A percentile compares a stretch with the other conserved stretches of the same genome.
These are phyloP conservation scores for Larimichthys polyactis DNA, from an alignment of 2,113 vertebrate species.

Conservation along the genomic window DNA sequence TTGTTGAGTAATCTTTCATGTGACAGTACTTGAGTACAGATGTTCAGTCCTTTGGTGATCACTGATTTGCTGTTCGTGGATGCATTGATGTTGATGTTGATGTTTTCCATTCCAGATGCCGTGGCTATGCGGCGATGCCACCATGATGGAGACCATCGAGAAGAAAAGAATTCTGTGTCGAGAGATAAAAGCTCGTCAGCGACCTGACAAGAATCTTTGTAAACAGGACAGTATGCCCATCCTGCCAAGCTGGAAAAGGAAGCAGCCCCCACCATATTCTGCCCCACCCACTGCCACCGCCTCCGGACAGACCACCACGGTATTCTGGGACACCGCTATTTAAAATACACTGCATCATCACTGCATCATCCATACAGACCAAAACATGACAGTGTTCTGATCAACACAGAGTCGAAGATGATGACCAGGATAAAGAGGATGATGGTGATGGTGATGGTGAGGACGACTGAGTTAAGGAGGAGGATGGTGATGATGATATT, in stretches of 20 bases:
- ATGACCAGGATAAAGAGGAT: no score
- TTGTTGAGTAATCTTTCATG: no score
- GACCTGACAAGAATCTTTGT: conserved; percentile 93
- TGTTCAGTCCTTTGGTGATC: background rate
- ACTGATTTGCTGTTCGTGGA: no score
- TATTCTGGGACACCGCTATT: conserved; percentile 90
- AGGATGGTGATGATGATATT: background rate
- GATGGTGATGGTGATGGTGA: no score
- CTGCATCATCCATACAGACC: background rate
- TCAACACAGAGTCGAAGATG: no score
- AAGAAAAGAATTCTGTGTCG: conserved; percentile 96
- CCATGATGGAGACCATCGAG: conserved; percentile 98
- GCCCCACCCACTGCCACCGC: conserved; percentile 85
- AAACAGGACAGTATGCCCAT: conserved; percentile 98
- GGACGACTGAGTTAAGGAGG: no score
- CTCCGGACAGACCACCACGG: conserved; percentile 77
- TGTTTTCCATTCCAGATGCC: conserved; percentile 89
- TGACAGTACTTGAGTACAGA: no score
- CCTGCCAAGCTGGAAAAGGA: conserved; percentile 96
- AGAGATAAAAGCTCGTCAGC: conserved; percentile 95
- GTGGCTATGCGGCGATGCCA: conserved; percentile 94
- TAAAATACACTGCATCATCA: conserved; percentile 12
- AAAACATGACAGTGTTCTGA: background rate
- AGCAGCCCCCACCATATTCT: conserved; percentile 91
- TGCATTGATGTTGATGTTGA: background rate